Percentiles rank a stretch among this genome's conserved stretches.
These are phyloP conservation scores for Drepana arcuata DNA, from an alignment of 1,140 invertebrate species.

Conservation along the genomic window DNA sequence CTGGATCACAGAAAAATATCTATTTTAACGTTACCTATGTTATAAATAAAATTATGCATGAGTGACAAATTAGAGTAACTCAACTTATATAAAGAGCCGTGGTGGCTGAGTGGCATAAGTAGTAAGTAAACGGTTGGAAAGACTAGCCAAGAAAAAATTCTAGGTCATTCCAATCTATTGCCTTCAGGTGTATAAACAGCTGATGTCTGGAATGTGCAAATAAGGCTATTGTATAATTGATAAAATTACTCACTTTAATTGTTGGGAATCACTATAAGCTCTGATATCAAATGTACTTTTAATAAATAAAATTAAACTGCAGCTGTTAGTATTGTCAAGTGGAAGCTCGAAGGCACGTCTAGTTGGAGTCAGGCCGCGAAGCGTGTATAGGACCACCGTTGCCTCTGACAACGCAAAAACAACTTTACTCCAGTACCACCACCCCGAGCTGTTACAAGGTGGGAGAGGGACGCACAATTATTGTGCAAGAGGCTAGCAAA, in stretches of 20 bases:
- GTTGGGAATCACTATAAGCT: no score
- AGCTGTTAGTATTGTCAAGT: constrained; percentile 34
- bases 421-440: constrained; percentile 50
- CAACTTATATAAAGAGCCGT: background rate
- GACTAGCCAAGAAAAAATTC: constrained; percentile 14
- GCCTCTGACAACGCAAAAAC: constrained; percentile 60
- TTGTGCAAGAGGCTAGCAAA: no score
- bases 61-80: background rate
- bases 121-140: background rate
- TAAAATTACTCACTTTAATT: no score
- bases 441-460: constrained; percentile 18
- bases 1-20: no score
- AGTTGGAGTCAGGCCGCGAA: constrained; percentile 27
- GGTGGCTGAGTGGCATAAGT: constrained; percentile 1
- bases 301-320: no score
- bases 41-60: no score
- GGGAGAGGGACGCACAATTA: constrained; percentile 29
- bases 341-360: constrained; percentile 37
- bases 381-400: constrained; percentile 56
- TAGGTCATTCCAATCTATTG: constrained; percentile 11
- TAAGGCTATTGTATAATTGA: no score
- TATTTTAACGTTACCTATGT: no score
- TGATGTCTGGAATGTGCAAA: no score
- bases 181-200: constrained; percentile 7
- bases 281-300: no score